phyloP scores from a whole-genome alignment of 2,888 invertebrate genomes.

The Marasmarcha lunaedactyla region DNA sequence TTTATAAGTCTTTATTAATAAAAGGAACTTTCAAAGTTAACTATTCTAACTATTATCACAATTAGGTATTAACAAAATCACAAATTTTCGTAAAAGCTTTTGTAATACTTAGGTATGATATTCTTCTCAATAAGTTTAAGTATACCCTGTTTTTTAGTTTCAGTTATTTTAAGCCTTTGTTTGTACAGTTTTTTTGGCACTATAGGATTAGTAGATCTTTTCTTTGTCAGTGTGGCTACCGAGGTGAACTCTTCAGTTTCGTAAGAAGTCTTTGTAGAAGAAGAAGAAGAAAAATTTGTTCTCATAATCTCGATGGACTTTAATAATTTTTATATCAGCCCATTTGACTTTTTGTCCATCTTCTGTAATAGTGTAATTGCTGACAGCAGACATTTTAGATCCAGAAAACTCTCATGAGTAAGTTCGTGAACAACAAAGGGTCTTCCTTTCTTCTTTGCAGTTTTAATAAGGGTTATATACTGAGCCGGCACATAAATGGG shows the following conservation, averaged over 20 bases:
- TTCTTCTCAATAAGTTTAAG: neutral
- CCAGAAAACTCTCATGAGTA: slow-evolving; percentile 11
- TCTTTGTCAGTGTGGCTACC: slow-evolving; percentile 8
- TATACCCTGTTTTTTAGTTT: slow-evolving; percentile 2
- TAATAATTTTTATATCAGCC: slow-evolving; percentile 9
- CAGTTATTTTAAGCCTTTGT: slow-evolving; percentile 1
- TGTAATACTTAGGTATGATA: neutral
- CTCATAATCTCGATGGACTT: slow-evolving; percentile 3
- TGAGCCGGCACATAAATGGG: slow-evolving; percentile 20
- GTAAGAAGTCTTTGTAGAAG: slow-evolving; percentile 7
- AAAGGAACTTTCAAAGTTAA: no score
- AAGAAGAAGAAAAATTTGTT: slow-evolving; percentile 6
- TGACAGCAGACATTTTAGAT: slow-evolving; percentile 8
- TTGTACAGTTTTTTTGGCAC: slow-evolving; percentile 2
- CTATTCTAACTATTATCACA: no score
- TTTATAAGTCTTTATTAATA: no score
- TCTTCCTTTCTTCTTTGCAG: slow-evolving; percentile 11
- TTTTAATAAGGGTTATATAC: slow-evolving; percentile 20
- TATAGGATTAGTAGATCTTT: slow-evolving; percentile 1
- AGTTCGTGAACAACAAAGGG: slow-evolving; percentile 10
- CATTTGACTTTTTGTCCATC: slow-evolving; percentile 11
- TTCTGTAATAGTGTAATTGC: slow-evolving; percentile 8
- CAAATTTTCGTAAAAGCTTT: slow-evolving; percentile 1
- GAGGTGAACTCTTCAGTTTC: slow-evolving; percentile 8
- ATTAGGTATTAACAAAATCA: no score